phyloP scores from a whole-genome alignment of 2,797 vertebrate genomes.

The Coilia nasus region DNA sequence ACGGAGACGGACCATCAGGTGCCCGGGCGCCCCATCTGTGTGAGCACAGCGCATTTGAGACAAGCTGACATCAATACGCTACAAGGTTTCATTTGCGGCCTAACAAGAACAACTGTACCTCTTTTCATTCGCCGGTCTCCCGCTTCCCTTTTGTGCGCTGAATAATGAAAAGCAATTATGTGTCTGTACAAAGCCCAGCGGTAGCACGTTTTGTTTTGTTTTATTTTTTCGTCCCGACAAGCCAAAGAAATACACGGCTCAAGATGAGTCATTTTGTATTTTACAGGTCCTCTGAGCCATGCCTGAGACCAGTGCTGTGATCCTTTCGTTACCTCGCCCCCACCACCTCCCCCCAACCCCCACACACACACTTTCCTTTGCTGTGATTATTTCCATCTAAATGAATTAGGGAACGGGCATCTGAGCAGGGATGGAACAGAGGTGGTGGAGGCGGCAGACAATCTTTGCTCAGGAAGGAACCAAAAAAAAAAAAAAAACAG shows the following conservation, averaged over 20 bases:
- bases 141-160: conserved; percentile 74
- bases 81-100: conserved; percentile 74
- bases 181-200: conserved; percentile 73
- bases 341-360: conserved; percentile 41
- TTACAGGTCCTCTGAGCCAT: conserved; percentile 64
- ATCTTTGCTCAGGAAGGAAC: conserved; percentile 56
- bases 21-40: conserved; percentile 53
- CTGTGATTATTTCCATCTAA: conserved; percentile 67
- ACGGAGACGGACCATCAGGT: conserved; percentile 66
- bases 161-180: conserved; percentile 83
- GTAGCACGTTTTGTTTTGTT: conserved; percentile 65
- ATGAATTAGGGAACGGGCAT: conserved; percentile 64
- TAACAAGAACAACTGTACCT: conserved; percentile 72
- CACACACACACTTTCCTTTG: conserved; percentile 45
- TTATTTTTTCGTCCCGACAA: conserved; percentile 56
- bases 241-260: conserved; percentile 69
- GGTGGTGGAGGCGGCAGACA: conserved; percentile 60
- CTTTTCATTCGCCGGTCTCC: conserved; percentile 72
- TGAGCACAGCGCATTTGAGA: conserved; percentile 69
- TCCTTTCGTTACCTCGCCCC: conserved; percentile 41
- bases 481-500: background rate
- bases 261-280: conserved; percentile 63
- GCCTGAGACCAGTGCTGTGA: conserved; percentile 63
- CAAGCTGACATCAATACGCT: conserved; percentile 74
- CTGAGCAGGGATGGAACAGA: conserved; percentile 47